phyloP scores from a whole-genome alignment of 1,140 invertebrate genomes.

The Palaemon carinicauda region DNA sequence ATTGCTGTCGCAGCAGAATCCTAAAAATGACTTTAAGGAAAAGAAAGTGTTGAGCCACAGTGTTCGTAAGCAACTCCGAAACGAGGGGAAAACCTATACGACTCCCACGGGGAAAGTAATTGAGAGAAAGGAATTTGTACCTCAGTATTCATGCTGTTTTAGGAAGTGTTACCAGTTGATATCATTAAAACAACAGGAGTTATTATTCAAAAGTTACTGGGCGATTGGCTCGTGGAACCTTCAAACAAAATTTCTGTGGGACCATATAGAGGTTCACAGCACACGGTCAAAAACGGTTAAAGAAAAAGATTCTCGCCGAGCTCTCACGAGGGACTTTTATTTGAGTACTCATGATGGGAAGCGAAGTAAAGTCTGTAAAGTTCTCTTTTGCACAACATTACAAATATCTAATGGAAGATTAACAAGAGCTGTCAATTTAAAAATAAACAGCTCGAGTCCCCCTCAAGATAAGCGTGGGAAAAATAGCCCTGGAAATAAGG shows the following conservation, averaged over 20 bases:
- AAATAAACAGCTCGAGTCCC: background rate
- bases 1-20: background rate
- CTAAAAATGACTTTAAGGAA: background rate
- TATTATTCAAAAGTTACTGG: background rate
- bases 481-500: background rate
- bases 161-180: background rate
- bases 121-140: background rate
- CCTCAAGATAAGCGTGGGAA: background rate
- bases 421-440: background rate
- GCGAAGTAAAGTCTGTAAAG: background rate
- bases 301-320: background rate
- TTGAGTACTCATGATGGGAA: background rate
- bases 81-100: background rate
- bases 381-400: background rate
- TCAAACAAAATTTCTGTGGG: slow-evolving; percentile 5
- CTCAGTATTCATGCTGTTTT: background rate
- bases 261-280: background rate
- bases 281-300: background rate
- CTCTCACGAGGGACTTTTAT: background rate
- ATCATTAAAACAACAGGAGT: background rate
- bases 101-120: background rate
- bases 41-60: background rate
- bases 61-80: background rate
- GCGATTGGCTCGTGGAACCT: background rate
- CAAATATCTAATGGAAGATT: slow-evolving; percentile 13